Evolutionary conservation across 2,797 vertebrate species (phyloP), one percentile per base, ranked within the genome.

Genomic region (Tadarida brasiliensis): DNA sequence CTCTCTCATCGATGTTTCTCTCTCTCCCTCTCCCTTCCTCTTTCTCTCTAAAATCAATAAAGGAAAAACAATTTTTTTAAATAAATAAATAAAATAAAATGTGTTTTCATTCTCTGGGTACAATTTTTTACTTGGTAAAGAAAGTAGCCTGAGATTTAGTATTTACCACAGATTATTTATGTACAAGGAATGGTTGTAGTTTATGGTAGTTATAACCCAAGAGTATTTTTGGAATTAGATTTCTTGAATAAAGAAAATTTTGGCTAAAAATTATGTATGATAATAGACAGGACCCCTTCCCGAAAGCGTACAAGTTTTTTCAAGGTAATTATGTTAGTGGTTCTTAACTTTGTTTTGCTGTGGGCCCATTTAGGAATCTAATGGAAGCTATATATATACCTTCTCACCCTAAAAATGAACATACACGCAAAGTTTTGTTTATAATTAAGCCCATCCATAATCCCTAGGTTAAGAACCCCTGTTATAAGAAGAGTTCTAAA

Each of bases 171-270:
- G n/a, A 61, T 51, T 51, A 57, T 73, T 88, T n/a, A 33, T 30
- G 5, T 90, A 30, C 17, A 30, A 47, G 71, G 22, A 68, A 26
- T 77, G 26, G 15, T 54, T 19, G 0, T 44, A 47, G 28, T 87
- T 49, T 61, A 17, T 39, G 82, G 73, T 81, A 22, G 26, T 65
- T 80, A 74, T 22, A 73, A 7, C 44, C 20, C 20, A 68, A 68
- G 11, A 33, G 17, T 76, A 20, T 80, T 88, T 88, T 71, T 57
- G 49, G 35, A 77, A 70, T 73, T 19, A 51, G 49, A 56, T 89
- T 85, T 85, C 89, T 89, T 71, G 7, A 83, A 51, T 90, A 74
- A 78, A 90, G 77, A 54, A 61, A 71, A 49, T 51, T 68, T 78
- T 26, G 22, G 35, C 71, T 87, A 44, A 73, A 96, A 81, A 24